phyloP scores from a whole-genome alignment of 2,888 invertebrate genomes.

The Troides aeacus region DNA sequence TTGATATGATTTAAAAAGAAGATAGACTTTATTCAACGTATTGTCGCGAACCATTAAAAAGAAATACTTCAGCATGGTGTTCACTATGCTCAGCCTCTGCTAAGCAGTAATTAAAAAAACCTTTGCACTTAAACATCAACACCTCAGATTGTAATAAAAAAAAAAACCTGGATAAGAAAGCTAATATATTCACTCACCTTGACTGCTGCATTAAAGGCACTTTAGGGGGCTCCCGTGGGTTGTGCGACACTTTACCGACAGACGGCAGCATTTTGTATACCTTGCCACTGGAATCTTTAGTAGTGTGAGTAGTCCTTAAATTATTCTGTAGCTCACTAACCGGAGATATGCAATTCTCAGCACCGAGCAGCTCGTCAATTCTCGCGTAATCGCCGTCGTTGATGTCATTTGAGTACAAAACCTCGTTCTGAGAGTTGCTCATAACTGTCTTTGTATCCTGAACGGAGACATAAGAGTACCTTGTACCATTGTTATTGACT shows the following conservation, averaged over 20 bases:
- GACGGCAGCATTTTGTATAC: conserved; percentile 68
- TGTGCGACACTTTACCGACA: conserved; percentile 66
- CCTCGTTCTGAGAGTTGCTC: conserved; percentile 74
- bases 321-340: conserved; percentile 60
- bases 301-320: conserved; percentile 69
- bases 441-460: conserved; percentile 72
- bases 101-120: no score
- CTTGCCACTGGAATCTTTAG: conserved; percentile 50
- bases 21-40: no score
- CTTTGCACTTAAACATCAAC: no score
- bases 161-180: no score
- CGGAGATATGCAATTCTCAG: conserved; percentile 71
- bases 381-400: conserved; percentile 71
- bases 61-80: no score
- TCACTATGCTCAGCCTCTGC: no score
- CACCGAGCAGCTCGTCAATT: conserved; percentile 68
- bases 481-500: conserved; percentile 73
- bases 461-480: conserved; percentile 73
- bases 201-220: conserved; percentile 61
- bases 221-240: conserved; percentile 59
- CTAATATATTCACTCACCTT: conserved; percentile 50
- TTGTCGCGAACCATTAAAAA: no score
- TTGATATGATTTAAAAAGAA: no score
- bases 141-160: no score
- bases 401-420: conserved; percentile 66